phyloP scores from a whole-genome alignment of 1,140 invertebrate genomes.

The Oscheius sp. region DNA sequence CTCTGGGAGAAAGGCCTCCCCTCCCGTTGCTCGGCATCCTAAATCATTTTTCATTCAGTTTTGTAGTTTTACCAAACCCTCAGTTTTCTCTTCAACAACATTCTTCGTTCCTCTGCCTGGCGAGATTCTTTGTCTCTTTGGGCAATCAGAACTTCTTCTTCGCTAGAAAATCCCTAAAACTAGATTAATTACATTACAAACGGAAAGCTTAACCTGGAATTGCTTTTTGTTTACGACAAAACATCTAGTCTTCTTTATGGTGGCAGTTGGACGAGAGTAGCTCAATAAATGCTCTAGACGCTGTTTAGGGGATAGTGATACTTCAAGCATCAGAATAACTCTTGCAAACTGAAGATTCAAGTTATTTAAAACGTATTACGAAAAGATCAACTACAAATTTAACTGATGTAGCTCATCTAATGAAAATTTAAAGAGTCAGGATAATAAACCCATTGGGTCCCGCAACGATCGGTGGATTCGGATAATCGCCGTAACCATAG shows the following conservation, averaged over 20 bases:
- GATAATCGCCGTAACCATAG: too few relatives aligned
- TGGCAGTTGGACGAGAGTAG: conserved; percentile 94
- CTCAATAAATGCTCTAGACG: conserved; percentile 77
- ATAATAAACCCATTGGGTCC: too few relatives aligned
- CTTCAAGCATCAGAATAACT: conserved; percentile 93
- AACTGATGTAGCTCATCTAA: too few relatives aligned
- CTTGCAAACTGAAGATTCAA: conserved; percentile 91
- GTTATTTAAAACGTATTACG: too few relatives aligned
- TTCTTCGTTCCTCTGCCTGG: neutral
- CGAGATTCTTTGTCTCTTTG: neutral
- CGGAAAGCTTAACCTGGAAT: neutral
- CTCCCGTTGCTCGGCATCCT: neutral
- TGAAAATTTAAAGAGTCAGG: too few relatives aligned
- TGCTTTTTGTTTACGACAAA: conserved; percentile 78
- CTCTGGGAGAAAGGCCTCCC: neutral
- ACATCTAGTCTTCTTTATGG: conserved; percentile 73
- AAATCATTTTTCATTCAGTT: neutral
- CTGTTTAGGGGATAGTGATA: conserved; percentile 83
- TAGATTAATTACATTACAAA: too few relatives aligned
- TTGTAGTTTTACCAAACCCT: neutral
- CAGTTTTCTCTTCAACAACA: neutral
- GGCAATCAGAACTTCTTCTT: neutral
- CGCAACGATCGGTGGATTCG: too few relatives aligned
- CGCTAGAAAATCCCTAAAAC: too few relatives aligned
- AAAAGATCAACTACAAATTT: too few relatives aligned